phyloP scores from a whole-genome alignment of 2,888 invertebrate genomes.

The Drosophila kokeensis region DNA sequence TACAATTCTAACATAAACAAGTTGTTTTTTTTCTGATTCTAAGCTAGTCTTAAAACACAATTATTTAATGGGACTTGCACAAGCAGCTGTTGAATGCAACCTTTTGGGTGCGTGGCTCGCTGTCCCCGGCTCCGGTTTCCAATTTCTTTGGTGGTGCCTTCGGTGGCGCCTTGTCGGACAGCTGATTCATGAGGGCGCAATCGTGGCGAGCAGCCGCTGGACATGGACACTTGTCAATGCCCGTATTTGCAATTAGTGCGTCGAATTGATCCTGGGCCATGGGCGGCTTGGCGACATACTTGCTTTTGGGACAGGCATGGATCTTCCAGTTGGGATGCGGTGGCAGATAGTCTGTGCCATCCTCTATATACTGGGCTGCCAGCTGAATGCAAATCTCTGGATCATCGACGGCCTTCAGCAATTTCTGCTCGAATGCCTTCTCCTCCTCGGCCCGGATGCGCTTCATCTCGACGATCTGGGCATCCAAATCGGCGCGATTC shows the following conservation, averaged over 20 bases:
- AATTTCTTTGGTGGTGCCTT: not conserved
- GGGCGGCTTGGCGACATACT: conserved; percentile 54
- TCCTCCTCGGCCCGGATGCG: conserved; percentile 72
- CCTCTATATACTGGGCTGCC: conserved; percentile 64
- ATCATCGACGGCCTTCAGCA: conserved; percentile 74
- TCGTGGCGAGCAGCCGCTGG: conserved; percentile 50
- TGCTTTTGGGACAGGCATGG: conserved; percentile 59
- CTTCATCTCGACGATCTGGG: conserved; percentile 72
- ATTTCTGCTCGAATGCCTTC: conserved; percentile 56
- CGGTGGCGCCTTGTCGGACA: conserved; percentile 4
- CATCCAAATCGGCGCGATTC: conserved; percentile 65
- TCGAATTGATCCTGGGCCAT: conserved; percentile 36
- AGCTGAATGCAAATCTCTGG: conserved; percentile 68
- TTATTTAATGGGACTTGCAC: conserved; percentile 28
- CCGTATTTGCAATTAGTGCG: conserved; percentile 25
- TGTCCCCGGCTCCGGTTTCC: not conserved
- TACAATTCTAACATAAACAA: not conserved
- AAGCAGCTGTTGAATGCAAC: conserved; percentile 42
- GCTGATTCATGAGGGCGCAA: conserved; percentile 50
- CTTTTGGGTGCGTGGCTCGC: conserved; percentile 11
- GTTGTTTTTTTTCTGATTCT: not conserved
- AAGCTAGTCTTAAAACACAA: not conserved
- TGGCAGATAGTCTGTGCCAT: conserved; percentile 74
- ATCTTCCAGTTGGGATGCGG: conserved; percentile 83
- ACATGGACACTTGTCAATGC: conserved; percentile 54